Conservation (phyloP, 2,113 vertebrate genomes). For the Peromyscus maniculatus region DNA sequence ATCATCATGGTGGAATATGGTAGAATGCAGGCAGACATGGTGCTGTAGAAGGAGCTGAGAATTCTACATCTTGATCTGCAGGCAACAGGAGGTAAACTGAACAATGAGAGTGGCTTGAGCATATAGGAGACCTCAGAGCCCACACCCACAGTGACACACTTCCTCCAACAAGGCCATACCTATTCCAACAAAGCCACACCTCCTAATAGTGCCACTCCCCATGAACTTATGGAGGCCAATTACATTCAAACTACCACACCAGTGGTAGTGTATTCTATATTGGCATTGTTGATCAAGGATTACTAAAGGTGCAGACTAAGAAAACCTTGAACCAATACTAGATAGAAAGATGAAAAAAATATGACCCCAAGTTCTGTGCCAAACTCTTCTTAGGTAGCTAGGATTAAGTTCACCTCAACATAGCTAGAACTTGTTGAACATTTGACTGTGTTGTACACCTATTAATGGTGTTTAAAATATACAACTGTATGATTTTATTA, state of each 20-base stretch:
- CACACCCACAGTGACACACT: background rate
- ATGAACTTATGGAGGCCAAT: background rate
- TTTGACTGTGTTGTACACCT: background rate
- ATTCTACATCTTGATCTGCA: background rate
- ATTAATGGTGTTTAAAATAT: background rate
- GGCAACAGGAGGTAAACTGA: background rate
- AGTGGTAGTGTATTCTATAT: background rate
- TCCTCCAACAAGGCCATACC: background rate
- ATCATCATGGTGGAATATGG: background rate
- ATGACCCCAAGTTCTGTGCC: background rate
- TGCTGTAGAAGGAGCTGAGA: background rate
- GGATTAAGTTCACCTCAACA: background rate
- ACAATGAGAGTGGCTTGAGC: background rate
- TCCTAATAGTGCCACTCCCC: background rate
- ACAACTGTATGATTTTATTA: constrained; percentile 31
- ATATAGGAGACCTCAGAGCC: background rate
- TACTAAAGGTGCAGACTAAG: constrained; percentile 8
- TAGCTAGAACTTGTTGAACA: background rate
- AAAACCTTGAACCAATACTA: background rate
- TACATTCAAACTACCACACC: background rate
- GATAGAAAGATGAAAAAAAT: constrained; percentile 9
- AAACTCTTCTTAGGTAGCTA: background rate
- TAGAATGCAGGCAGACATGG: background rate
- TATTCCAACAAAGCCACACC: background rate
- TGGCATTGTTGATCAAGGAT: background rate